Percentiles rank a stretch among this genome's conserved stretches.
Conservation (phyloP, 2,888 invertebrate genomes). For the Cosmopolites sordidus region DNA sequence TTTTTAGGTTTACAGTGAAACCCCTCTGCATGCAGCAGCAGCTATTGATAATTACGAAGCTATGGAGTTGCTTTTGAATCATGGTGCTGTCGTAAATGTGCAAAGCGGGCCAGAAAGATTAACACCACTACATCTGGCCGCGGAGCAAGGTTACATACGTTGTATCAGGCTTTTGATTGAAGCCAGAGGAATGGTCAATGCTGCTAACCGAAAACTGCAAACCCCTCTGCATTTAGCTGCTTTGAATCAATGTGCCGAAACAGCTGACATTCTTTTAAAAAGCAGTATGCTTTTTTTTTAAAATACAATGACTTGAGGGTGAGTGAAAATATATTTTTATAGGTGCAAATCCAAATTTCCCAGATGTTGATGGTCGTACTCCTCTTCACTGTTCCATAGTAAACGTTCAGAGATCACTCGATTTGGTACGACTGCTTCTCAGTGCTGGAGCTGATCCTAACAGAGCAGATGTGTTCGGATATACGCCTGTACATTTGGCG, state of each 20-base stretch:
- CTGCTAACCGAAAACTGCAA: constrained; percentile 69
- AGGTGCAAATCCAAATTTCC: constrained; percentile 47
- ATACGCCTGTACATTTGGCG: constrained; percentile 77
- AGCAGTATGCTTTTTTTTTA: constrained; percentile 35
- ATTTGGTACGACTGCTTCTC: constrained; percentile 64
- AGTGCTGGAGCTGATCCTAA: constrained; percentile 69
- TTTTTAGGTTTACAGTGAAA: constrained; percentile 71
- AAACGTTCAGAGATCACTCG: constrained; percentile 67
- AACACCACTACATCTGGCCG: constrained; percentile 82
- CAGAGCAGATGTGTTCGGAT: constrained; percentile 73
- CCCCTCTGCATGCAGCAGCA: constrained; percentile 78
- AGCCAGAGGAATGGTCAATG: constrained; percentile 72
- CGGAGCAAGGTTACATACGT: constrained; percentile 79
- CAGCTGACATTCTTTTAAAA: constrained; percentile 65
- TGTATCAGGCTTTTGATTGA: constrained; percentile 70
- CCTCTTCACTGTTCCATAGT: constrained; percentile 79
- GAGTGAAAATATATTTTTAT: not conserved
- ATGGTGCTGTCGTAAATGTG: constrained; percentile 74
- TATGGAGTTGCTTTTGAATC: constrained; percentile 66
- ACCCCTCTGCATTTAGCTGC: constrained; percentile 83
- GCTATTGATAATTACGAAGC: constrained; percentile 66
- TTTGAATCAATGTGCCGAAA: constrained; percentile 73
- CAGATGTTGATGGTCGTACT: constrained; percentile 73
- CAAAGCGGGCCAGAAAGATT: constrained; percentile 66
- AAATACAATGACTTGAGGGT: too few species aligned